A percentile compares a stretch with the other conserved stretches of the same genome.
Conservation (phyloP, 2,797 vertebrate genomes). For the Microchirus variegatus region DNA sequence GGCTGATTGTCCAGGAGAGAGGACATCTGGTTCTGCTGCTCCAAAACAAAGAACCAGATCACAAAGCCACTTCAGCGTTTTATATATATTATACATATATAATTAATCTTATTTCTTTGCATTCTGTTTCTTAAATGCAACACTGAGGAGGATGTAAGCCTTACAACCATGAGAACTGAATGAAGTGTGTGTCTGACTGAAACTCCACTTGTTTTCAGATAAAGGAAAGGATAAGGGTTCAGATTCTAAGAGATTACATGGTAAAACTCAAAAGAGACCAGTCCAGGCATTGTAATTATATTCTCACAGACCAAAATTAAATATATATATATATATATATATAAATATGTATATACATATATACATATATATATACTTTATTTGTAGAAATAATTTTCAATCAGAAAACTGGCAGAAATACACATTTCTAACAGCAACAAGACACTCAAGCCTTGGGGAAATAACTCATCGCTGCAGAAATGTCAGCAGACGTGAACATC, state of each 20-base stretch:
- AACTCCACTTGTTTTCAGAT: too few relatives aligned
- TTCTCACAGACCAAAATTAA: too few relatives aligned
- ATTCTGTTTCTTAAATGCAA: too few relatives aligned
- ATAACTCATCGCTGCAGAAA: slow-evolving; percentile 8
- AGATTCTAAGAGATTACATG: not conserved
- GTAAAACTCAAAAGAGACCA: not conserved
- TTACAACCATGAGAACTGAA: too few relatives aligned
- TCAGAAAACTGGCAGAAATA: too few relatives aligned
- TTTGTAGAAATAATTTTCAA: not conserved
- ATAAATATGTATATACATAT: too few relatives aligned
- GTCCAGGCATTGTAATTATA: not conserved
- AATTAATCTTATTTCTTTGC: too few relatives aligned
- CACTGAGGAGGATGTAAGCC: too few relatives aligned
- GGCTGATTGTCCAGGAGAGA: slow-evolving; percentile 6
- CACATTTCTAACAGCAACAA: slow-evolving; percentile 25
- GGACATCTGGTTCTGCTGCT: not conserved
- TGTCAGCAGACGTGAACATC: not conserved
- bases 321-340: too few relatives aligned
- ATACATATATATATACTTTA: not conserved
- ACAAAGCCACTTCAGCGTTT: not conserved
- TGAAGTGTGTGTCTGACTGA: too few relatives aligned
- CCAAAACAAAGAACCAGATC: slow-evolving; percentile 6
- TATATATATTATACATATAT: too few relatives aligned
- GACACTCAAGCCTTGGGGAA: not conserved
- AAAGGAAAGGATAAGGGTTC: not conserved